Evolutionary conservation across 2,797 vertebrate genomes (phyloP).

Genomic region (Eupleurogrammus muticus): DNA sequence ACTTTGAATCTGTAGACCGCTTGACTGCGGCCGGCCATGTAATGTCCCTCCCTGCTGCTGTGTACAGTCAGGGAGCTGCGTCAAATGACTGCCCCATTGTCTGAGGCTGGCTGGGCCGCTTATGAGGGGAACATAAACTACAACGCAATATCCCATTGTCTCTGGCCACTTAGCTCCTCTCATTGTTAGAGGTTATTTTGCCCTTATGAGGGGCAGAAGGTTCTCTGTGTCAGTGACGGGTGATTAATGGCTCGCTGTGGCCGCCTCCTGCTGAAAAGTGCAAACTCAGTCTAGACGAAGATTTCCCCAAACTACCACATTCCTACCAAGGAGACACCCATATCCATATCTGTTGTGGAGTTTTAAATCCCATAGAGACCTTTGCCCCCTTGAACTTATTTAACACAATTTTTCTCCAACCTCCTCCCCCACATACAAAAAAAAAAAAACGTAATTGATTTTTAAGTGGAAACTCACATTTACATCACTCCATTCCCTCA

Average conservation of each 20-base stretch:
- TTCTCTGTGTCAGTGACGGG: conserved; percentile 80
- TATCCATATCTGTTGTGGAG: conserved; percentile 44
- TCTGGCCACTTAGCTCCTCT: conserved; percentile 83
- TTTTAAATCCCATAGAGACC: conserved; percentile 58
- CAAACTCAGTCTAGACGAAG: conserved; percentile 81
- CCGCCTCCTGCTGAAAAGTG: conserved; percentile 82
- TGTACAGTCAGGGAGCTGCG: conserved; percentile 82
- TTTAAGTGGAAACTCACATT: conserved; percentile 75
- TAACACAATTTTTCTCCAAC: conserved; percentile 67
- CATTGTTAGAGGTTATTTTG: conserved; percentile 85
- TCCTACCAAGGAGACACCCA: conserved; percentile 54
- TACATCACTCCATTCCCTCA: conserved; percentile 58
- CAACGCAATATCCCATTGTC: conserved; percentile 81
- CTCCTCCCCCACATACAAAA: not conserved
- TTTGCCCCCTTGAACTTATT: conserved; percentile 68
- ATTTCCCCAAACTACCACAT: conserved; percentile 75
- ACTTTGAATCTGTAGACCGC: conserved; percentile 61
- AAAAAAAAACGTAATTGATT: conserved; percentile 77
- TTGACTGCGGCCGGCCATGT: conserved; percentile 58
- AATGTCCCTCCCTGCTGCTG: conserved; percentile 79
- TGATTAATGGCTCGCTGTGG: conserved; percentile 87
- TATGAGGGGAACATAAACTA: conserved; percentile 86
- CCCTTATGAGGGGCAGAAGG: conserved; percentile 84
- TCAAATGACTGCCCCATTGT: conserved; percentile 86
- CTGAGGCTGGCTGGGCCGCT: conserved; percentile 82